Base-by-base conservation (phyloP, 2,797 vertebrate species). In the Lagocephalus sceleratus region DNA sequence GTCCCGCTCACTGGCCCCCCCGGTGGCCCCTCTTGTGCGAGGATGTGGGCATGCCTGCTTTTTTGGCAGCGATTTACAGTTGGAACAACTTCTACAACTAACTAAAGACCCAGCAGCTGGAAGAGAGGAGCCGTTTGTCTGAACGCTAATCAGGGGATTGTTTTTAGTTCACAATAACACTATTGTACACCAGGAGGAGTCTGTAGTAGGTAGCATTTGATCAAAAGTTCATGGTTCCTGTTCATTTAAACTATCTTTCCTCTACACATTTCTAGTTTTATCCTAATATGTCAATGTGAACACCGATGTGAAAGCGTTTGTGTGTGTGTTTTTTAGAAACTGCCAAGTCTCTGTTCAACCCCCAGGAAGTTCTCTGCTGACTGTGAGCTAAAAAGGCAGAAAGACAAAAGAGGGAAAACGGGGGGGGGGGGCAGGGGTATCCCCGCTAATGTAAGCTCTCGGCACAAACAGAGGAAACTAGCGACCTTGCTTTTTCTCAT, bases 21-120 rank as follows among this genome's bases (percentile, higher is more conserved):
- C 87, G 83, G 85, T 52, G 56, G 89, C 87, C 89, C 87, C 88
- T 90, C 83, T 85, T 92, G 87, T 90, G 89, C 83, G 89, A 90
- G 90, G 90, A 89, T 81, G 80, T 85, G 85, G 84, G 88, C 89
- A 83, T 85, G 87, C 75, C 86, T 88, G 87, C 81, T 87, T 77
- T 29, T 89, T 91, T 91, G 91, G 90, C 90, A 84, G 66, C 84
- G 89, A 92, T 90, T 87, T 88, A 90, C 90, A 87, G 85, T 89
- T 88, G 90, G 85, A 78, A 75, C 70, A 66, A 74, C 66, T 70
- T 78, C 56, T 55, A 63, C 65, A 68, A 49, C 61, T 51, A 63
- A 77, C 50, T 63, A 48, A 43, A 64, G 60, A 76, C 58, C 64
- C 73, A 76, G 68, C 68, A 71, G 77, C 69, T 71, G 52, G 38